Conservation (phyloP, 2,797 vertebrate genomes). For the Sebastolobus alascanus region DNA sequence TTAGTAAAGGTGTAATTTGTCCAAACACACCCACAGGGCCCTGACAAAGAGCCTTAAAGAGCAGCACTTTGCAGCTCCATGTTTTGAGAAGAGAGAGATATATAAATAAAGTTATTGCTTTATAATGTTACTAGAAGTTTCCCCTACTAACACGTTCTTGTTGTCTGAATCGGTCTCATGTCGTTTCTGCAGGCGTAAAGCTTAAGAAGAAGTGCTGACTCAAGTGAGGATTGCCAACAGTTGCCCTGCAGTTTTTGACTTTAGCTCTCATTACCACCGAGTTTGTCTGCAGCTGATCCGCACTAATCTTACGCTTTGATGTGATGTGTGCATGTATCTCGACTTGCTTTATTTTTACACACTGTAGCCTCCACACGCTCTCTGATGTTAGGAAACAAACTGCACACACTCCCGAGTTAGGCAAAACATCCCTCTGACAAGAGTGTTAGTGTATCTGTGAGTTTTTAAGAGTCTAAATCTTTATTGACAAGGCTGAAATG, state of each 20-base stretch:
- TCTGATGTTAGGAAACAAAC: slow-evolving; percentile 54
- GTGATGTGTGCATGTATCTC: slow-evolving; percentile 44
- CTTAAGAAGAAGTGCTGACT: slow-evolving; percentile 65
- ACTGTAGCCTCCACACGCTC: slow-evolving; percentile 25
- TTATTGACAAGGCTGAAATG: not conserved
- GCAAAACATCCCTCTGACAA: slow-evolving; percentile 16
- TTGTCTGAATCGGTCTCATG: slow-evolving; percentile 32
- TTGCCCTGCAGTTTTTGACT: slow-evolving; percentile 58
- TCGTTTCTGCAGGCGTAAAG: slow-evolving; percentile 2
- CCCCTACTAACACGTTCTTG: slow-evolving; percentile 8
- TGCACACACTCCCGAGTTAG: slow-evolving; percentile 17
- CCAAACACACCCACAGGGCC: not conserved
- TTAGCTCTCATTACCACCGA: slow-evolving; percentile 57
- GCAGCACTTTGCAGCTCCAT: not conserved
- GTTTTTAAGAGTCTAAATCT: slow-evolving; percentile 1
- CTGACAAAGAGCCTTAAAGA: not conserved
- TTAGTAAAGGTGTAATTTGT: not conserved
- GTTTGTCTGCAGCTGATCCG: slow-evolving; percentile 69
- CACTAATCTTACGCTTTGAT: slow-evolving; percentile 71
- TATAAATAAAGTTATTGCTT: not conserved
- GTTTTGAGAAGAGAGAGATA: not conserved
- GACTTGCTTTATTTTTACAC: slow-evolving; percentile 42
- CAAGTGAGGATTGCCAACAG: slow-evolving; percentile 33
- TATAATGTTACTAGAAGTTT: not conserved
- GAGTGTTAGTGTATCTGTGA: not conserved